Percentiles rank a stretch among this genome's conserved stretches.
phyloP scores from a whole-genome alignment of 92 coral and sea anemone species.

The Epizoanthus scotinus region DNA sequence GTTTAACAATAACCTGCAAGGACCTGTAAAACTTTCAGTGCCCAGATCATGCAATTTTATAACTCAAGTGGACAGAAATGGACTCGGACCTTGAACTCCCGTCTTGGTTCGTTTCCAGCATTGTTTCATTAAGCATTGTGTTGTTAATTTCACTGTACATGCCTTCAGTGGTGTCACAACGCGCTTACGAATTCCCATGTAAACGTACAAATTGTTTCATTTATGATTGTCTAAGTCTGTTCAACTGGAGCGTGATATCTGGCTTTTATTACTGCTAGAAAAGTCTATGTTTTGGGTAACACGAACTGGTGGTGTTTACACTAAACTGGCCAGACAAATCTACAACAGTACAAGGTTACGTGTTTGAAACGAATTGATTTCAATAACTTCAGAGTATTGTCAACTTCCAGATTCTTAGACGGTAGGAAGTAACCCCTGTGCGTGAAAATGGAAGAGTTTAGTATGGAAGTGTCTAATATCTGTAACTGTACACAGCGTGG shows the following conservation, averaged over 20 bases:
- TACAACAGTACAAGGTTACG: conserved; percentile 1
- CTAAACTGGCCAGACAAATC: conserved; percentile 5
- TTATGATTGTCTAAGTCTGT: too few relatives aligned
- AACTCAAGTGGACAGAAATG: conserved; percentile 24
- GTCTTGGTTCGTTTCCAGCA: conserved; percentile 36
- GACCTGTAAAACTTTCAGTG: conserved; percentile 23
- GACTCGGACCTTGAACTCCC: conserved; percentile 39
- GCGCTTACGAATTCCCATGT: background rate
- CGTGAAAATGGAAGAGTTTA: background rate
- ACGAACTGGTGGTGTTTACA: conserved; percentile 5
- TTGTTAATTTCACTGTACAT: conserved; percentile 20
- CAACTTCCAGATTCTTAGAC: background rate
- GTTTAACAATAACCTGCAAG: conserved; percentile 41
- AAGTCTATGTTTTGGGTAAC: conserved; percentile 4
- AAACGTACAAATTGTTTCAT: background rate
- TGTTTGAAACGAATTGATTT: conserved; percentile 20
- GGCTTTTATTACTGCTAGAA: conserved; percentile 11
- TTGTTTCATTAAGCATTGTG: conserved; percentile 30
- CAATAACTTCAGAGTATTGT: conserved; percentile 5
- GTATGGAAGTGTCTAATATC: background rate
- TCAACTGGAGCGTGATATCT: conserved; percentile 1
- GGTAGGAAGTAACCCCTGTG: background rate
- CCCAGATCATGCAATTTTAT: conserved; percentile 33
- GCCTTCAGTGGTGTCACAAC: background rate
- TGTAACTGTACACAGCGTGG: conserved; percentile 14